These are phyloP conservation scores for Asbolus verrucosus DNA, from an alignment of 1,140 invertebrate genomes.

Conservation along the genomic window DNA sequence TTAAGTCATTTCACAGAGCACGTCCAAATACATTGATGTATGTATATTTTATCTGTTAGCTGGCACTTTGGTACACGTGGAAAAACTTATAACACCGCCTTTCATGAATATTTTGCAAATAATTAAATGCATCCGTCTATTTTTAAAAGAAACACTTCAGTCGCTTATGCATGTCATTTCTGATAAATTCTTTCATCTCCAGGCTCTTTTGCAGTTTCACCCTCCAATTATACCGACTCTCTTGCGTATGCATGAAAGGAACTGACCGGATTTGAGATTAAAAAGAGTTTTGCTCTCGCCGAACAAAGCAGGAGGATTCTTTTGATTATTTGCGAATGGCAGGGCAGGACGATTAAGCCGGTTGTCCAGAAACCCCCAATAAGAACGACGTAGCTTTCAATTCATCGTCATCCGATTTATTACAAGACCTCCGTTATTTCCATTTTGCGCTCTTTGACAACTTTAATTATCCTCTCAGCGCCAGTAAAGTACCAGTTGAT, in stretches of 20 bases:
- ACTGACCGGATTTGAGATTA: conserved; percentile 12
- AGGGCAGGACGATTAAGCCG: background rate
- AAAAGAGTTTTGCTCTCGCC: background rate
- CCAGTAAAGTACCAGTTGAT: no score
- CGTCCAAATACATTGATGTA: conserved; percentile 20
- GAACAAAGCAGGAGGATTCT: conserved; percentile 5
- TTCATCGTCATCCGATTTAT: no score
- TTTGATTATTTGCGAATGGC: conserved; percentile 11
- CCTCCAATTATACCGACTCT: background rate
- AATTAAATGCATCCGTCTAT: conserved; percentile 14
- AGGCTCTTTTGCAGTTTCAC: background rate
- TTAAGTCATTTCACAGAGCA: conserved; percentile 16
- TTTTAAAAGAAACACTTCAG: background rate
- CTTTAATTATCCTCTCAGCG: conserved; percentile 2
- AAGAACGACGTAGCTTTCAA: conserved; percentile 5
- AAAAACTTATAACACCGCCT: background rate
- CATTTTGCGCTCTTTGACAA: conserved; percentile 3
- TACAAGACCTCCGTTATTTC: conserved; percentile 2
- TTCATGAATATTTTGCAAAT: background rate
- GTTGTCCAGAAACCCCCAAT: background rate
- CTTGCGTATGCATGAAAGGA: background rate
- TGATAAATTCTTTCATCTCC: background rate
- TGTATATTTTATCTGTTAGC: conserved; percentile 34
- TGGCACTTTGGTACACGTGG: conserved; percentile 10
- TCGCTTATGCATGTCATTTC: background rate